A percentile compares a stretch with the other conserved stretches of the same genome.
Evolutionary conservation across 2,888 invertebrate genomes (phyloP).

Genomic region (Ferrisia virgata): DNA sequence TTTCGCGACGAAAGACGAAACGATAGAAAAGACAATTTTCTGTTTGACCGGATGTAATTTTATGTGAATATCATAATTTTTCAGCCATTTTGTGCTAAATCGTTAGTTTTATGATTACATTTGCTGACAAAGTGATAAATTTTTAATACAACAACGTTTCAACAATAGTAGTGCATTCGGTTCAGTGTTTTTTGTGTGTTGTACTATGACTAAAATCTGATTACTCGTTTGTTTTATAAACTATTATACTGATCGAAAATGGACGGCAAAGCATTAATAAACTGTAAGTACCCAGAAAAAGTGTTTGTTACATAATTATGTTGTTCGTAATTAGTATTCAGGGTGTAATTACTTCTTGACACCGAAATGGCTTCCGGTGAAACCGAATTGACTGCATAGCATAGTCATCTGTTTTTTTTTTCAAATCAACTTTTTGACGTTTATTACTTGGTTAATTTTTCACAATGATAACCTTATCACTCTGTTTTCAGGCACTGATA

Average conservation of each 20-base stretch:
- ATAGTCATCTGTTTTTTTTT: neutral
- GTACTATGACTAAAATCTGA: neutral
- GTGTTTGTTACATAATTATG: neutral
- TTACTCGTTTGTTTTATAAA: neutral
- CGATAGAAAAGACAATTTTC: neutral
- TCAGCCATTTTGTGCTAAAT: conserved; percentile 42
- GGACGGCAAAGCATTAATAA: conserved; percentile 27
- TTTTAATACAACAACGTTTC: neutral
- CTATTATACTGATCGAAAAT: neutral
- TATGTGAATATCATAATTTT: neutral
- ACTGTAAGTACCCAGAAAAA: conserved; percentile 14
- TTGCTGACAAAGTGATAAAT: neutral
- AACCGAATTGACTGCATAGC: too few relatives aligned
- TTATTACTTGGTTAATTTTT: neutral
- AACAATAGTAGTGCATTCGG: neutral
- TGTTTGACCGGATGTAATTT: conserved; percentile 18
- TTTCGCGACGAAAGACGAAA: neutral
- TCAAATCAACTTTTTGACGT: neutral
- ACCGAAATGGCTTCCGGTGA: neutral
- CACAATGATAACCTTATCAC: neutral
- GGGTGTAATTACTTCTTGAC: neutral
- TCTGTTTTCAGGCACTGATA: conserved; percentile 18
- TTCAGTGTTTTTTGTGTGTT: neutral
- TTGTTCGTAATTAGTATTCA: neutral
- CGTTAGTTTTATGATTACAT: neutral